Percentiles rank a stretch among this genome's conserved stretches.
Conservation (phyloP, 1,140 invertebrate species). For the Lucilia sericata region DNA sequence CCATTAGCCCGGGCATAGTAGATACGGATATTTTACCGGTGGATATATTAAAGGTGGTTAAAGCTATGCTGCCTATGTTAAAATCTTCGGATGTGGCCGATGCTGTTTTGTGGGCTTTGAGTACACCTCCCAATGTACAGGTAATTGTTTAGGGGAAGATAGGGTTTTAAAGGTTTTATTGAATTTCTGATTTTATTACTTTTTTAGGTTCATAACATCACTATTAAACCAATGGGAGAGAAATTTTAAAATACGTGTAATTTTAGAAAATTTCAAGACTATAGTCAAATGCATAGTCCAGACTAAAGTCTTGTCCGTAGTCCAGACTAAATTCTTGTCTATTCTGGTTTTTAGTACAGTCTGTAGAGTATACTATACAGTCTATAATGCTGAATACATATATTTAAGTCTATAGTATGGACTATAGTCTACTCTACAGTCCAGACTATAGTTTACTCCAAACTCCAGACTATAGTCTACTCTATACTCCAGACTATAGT, state of each 20-base stretch:
- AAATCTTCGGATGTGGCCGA: constrained; percentile 71
- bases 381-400: too few relatives aligned
- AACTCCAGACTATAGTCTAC: too few relatives aligned
- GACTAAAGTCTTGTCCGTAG: too few relatives aligned
- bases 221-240: constrained; percentile 64
- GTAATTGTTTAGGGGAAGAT: constrained; percentile 64
- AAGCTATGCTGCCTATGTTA: constrained; percentile 62
- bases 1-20: constrained; percentile 74
- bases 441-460: too few relatives aligned
- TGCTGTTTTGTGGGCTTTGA: constrained; percentile 72
- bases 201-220: constrained; percentile 61
- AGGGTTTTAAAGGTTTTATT: background rate
- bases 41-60: constrained; percentile 54
- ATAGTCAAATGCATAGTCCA: too few relatives aligned
- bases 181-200: constrained; percentile 56
- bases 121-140: constrained; percentile 74
- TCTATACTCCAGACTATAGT: too few relatives aligned
- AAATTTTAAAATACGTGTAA: constrained; percentile 53
- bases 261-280: too few relatives aligned
- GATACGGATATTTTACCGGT: constrained; percentile 70
- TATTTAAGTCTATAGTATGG: too few relatives aligned
- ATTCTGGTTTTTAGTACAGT: too few relatives aligned
- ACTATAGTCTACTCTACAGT: too few relatives aligned
- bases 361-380: too few relatives aligned
- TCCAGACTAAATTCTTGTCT: too few relatives aligned